phyloP scores from a whole-genome alignment of 2,888 invertebrate genomes.

The Caenorhabditis sp. region DNA sequence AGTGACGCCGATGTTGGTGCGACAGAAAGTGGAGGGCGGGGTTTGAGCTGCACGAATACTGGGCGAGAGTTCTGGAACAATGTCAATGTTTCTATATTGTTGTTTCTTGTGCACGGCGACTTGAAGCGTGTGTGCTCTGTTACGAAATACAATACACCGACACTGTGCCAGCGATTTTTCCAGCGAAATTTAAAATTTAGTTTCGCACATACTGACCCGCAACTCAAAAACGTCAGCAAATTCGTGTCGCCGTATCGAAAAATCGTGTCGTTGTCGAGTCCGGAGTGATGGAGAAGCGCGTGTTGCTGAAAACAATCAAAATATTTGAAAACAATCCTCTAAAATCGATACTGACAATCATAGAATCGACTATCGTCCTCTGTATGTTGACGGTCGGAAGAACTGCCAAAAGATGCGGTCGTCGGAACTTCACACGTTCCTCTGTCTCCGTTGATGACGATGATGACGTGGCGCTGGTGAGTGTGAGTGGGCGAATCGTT shows the following conservation, averaged over 20 bases:
- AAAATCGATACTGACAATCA: slow-evolving; percentile 29
- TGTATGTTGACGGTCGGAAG: slow-evolving; percentile 47
- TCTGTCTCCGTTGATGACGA: too few relatives aligned
- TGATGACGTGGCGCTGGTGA: neutral
- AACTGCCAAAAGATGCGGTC: slow-evolving; percentile 36
- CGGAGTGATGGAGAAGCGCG: slow-evolving; percentile 39
- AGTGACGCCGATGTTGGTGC: slow-evolving; percentile 51
- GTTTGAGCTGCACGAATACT: slow-evolving; percentile 39
- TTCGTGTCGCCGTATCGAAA: slow-evolving; percentile 42
- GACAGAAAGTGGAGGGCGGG: slow-evolving; percentile 49
- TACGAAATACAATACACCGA: too few relatives aligned
- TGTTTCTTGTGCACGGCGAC: too few relatives aligned
- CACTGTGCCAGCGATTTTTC: too few relatives aligned
- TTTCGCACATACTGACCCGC: slow-evolving; percentile 26
- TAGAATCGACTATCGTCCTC: slow-evolving; percentile 28
- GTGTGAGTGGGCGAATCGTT: slow-evolving; percentile 19
- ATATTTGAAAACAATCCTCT: neutral
- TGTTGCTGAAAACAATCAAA: slow-evolving; percentile 35
- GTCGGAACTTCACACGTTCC: slow-evolving; percentile 12
- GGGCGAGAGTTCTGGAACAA: slow-evolving; percentile 36
- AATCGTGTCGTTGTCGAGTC: slow-evolving; percentile 39
- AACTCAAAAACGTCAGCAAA: slow-evolving; percentile 42
- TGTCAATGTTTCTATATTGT: too few relatives aligned
- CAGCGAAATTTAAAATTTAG: neutral
- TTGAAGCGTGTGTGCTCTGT: too few relatives aligned